Percentiles rank a stretch among this genome's conserved stretches.
phyloP scores from a whole-genome alignment of 2,113 vertebrate species.

The Cepphus grylle region DNA sequence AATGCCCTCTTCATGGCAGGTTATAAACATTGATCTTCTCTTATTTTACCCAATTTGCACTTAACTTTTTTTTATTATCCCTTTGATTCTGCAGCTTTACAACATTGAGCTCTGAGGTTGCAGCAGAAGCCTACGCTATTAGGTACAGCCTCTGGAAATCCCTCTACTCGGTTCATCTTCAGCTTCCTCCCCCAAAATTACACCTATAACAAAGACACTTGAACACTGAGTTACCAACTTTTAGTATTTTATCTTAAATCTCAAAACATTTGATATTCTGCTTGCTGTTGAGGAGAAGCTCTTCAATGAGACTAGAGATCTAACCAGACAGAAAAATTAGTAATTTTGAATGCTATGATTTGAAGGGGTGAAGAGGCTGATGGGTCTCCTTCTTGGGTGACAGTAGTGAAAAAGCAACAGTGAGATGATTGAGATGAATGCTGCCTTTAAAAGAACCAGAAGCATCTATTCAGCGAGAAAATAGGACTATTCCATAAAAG shows the following conservation, averaged over 20 bases:
- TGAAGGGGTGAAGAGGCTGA: background rate
- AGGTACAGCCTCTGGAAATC: background rate
- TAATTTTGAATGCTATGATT: background rate
- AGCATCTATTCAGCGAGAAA: background rate
- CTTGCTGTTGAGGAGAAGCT: background rate
- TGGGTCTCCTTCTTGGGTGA: background rate
- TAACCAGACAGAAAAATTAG: background rate
- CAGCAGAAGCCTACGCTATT: background rate
- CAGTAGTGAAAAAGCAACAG: background rate
- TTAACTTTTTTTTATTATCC: constrained; percentile 52
- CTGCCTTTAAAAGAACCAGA: constrained; percentile 48
- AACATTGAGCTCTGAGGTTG: background rate
- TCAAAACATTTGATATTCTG: background rate
- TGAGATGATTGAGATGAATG: constrained; percentile 8
- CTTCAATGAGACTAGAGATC: background rate
- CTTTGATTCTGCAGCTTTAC: constrained; percentile 43
- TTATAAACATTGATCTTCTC: constrained; percentile 40
- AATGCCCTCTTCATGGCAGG: background rate
- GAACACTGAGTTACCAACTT: background rate
- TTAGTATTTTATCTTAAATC: background rate
- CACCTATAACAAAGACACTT: background rate
- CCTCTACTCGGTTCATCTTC: background rate
- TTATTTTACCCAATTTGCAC: constrained; percentile 53
- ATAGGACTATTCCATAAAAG: constrained; percentile 30
- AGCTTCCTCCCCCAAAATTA: background rate